Evolutionary conservation across 37 sponge, comb jelly and placozoan species (phyloP), one percentile per base, ranked within the genome.

Genomic region (Ephydatia muelleri): DNA sequence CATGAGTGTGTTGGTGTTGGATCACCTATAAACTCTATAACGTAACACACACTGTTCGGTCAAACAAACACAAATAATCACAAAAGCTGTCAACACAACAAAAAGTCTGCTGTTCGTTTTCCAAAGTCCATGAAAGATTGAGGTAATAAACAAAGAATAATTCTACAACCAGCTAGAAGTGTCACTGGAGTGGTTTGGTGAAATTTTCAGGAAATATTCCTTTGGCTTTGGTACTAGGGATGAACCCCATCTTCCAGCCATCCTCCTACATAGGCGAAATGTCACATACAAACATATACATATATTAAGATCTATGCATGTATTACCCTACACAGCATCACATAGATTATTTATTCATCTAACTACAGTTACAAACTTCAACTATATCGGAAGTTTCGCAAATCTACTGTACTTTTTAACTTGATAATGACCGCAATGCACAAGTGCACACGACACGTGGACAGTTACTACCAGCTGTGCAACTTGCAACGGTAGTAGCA

Each of bases 171-270:
- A 75, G n/a, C 26, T 32, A 75, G 13, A 5, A 34, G 40, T 35
- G 29, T 49, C 65, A 74, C 14, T 32, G 22, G 47, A 88, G 14
- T 78, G 47, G 37, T 71, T 94, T 88, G 39, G 95, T 91, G 72
- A 94, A 94, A 38, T 94, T 94, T 36, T 82, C 89, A 21, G 95
- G 95, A 39, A 94, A 94, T 57, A 94, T 71, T 26, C 95, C 95
- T 68, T 74, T 88, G 5, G 72, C 33, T 0, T 71, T 73, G 21
- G 82, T 83, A 3, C 70, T 67, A 22, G 74, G 73, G 4, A 83
- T 14, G 16, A 86, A 32, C 0, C 95, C 95, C 84, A 82, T 82
- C n/a, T 19, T 33, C 95, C 95, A 94, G 0, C 95, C 95, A 9
- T 94, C 95, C 28, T 94, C 95, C 94, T 94, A 43, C 5, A 68